Conservation (phyloP, 2,888 invertebrate genomes). For the Hydriomena furcata region DNA sequence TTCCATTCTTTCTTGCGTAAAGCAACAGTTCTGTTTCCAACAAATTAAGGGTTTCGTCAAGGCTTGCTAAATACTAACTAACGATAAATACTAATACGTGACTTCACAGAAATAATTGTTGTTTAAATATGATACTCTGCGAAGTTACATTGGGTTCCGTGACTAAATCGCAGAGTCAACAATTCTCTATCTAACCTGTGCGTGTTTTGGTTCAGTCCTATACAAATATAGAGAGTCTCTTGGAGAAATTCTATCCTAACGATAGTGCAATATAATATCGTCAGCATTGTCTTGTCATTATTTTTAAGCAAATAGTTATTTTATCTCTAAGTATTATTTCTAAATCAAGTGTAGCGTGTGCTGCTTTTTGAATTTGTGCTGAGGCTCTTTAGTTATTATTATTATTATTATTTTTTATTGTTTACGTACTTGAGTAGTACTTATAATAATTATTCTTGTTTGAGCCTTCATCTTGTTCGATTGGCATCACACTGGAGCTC, state of each 20-base stretch:
- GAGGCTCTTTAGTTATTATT: too few species aligned
- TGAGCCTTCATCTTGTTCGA: too few species aligned
- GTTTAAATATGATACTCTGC: conserved; percentile 32
- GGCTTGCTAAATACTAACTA: conserved; percentile 32
- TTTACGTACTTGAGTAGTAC: too few species aligned
- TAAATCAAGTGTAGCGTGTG: too few species aligned
- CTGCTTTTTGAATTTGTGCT: too few species aligned
- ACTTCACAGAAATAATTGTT: conserved; percentile 33
- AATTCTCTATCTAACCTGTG: conserved; percentile 38
- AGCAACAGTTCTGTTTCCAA: conserved; percentile 40
- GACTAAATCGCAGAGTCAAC: conserved; percentile 38
- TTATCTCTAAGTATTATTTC: too few species aligned
- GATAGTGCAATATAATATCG: conserved; percentile 30
- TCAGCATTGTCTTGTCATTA: too few species aligned
- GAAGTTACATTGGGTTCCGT: conserved; percentile 36
- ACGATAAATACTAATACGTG: conserved; percentile 33
- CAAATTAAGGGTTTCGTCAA: conserved; percentile 34
- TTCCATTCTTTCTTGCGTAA: conserved; percentile 7
- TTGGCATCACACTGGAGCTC: too few species aligned
- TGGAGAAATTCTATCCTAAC: conserved; percentile 35
- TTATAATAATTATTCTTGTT: too few species aligned
- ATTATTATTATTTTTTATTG: too few species aligned
- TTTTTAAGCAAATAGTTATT: too few species aligned
- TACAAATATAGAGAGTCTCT: conserved; percentile 39
- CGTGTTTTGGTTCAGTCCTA: conserved; percentile 41